phyloP scores from a whole-genome alignment of 2,113 vertebrate genomes.

The Entosphenus tridentatus region DNA sequence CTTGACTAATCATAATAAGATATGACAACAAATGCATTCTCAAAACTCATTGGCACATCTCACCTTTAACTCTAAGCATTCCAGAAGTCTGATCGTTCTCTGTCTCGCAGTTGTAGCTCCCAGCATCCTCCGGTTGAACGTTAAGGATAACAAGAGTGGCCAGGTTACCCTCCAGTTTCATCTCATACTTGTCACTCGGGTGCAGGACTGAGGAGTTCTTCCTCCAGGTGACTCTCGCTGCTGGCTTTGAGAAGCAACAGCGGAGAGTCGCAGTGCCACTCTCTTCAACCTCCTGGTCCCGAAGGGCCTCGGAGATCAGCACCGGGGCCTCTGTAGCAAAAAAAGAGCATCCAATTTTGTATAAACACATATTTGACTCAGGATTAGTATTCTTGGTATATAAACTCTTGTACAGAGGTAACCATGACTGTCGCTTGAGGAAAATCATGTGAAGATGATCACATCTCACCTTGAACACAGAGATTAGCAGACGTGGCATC shows the following conservation, averaged over 20 bases:
- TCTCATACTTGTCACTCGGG: conserved; percentile 39
- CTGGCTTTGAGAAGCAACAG: conserved; percentile 22
- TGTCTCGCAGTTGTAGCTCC: conserved; percentile 2
- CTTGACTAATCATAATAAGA: not conserved
- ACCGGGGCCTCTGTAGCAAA: conserved; percentile 28
- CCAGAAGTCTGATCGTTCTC: not conserved
- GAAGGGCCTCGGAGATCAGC: conserved; percentile 36
- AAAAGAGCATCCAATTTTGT: not conserved
- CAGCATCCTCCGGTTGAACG: not conserved
- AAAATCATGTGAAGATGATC: too few relatives aligned
- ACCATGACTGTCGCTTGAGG: too few relatives aligned
- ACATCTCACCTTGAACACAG: too few relatives aligned
- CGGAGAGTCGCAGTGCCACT: conserved; percentile 18
- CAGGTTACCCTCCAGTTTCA: conserved; percentile 19
- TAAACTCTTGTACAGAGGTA: too few relatives aligned
- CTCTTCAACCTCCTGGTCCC: conserved; percentile 29
- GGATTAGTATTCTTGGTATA: too few relatives aligned
- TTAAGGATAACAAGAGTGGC: not conserved
- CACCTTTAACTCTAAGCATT: not conserved
- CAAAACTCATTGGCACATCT: conserved; percentile 7
- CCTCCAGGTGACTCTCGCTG: conserved; percentile 25
- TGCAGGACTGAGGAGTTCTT: conserved; percentile 26
- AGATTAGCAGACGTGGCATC: too few relatives aligned
- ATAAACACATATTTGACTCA: too few relatives aligned
- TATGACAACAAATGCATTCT: not conserved